Conservation (phyloP, 2,797 vertebrate genomes). For the Apogon talboti region DNA sequence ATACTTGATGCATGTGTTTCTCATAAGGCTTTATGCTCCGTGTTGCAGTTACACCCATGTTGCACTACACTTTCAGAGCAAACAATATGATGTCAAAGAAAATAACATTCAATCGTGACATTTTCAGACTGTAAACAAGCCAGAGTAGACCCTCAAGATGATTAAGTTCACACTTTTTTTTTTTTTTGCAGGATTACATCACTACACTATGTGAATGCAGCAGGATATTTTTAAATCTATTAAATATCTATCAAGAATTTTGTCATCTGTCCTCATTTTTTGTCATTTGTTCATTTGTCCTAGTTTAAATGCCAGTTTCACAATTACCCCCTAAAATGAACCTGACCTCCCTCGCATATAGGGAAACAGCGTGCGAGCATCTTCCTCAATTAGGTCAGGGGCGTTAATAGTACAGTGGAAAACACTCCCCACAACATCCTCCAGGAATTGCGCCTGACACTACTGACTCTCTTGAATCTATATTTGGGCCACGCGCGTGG, state of each 20-base stretch:
- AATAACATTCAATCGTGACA: conserved; percentile 27
- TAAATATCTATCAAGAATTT: conserved; percentile 65
- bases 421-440: conserved; percentile 76
- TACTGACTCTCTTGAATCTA: conserved; percentile 79
- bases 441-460: conserved; percentile 80
- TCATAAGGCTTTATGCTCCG: conserved; percentile 15
- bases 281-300: conserved; percentile 76
- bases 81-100: conserved; percentile 11
- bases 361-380: conserved; percentile 68
- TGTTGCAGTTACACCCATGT: conserved; percentile 32
- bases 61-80: conserved; percentile 16
- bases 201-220: conserved; percentile 15
- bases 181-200: conserved; percentile 1
- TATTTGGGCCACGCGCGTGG: conserved; percentile 82
- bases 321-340: conserved; percentile 81
- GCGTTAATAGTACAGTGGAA: conserved; percentile 77
- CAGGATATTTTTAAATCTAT: conserved; percentile 40
- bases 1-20: conserved; percentile 57
- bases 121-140: conserved; percentile 6
- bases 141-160: conserved; percentile 1
- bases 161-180: conserved; percentile 3
- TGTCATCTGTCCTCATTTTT: conserved; percentile 74
- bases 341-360: conserved; percentile 75
- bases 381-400: conserved; percentile 82
- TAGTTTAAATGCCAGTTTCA: conserved; percentile 75